These are phyloP conservation scores for Panthera leo DNA, from an alignment of 2,113 vertebrate genomes.

Conservation along the genomic window DNA sequence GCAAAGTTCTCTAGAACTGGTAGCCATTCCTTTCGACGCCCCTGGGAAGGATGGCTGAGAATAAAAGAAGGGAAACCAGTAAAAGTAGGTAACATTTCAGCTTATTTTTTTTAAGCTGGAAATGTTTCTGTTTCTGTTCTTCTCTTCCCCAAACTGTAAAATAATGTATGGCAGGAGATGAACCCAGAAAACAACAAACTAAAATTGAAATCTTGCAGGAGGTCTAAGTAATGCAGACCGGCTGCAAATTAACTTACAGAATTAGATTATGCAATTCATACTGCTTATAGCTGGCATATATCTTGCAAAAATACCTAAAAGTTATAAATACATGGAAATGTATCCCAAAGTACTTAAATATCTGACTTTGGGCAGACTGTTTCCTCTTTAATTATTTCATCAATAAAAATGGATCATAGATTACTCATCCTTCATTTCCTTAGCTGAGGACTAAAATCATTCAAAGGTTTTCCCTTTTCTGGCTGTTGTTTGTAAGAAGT, in stretches of 20 bases:
- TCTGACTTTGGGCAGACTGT: constrained; percentile 22
- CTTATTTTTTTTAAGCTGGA: constrained; percentile 13
- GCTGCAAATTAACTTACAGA: constrained; percentile 33
- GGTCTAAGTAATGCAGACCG: not conserved
- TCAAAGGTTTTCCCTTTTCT: not conserved
- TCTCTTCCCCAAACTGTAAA: constrained; percentile 37
- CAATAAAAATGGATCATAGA: constrained; percentile 58
- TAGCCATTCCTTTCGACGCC: not conserved
- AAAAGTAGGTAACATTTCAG: constrained; percentile 43
- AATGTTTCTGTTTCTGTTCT: constrained; percentile 41
- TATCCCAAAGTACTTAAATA: constrained; percentile 34
- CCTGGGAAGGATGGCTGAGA: not conserved
- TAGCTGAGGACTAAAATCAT: not conserved
- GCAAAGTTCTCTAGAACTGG: not conserved
- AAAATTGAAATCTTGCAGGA: constrained; percentile 43
- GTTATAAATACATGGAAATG: constrained; percentile 36
- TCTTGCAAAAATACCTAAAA: constrained; percentile 50
- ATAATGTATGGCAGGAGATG: constrained; percentile 14
- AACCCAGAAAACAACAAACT: not conserved
- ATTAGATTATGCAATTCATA: constrained; percentile 48
- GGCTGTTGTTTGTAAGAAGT: constrained; percentile 24
- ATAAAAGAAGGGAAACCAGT: constrained; percentile 19
- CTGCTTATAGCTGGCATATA: constrained; percentile 9
- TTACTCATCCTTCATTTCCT: constrained; percentile 49
- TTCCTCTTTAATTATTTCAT: constrained; percentile 57